Evolutionary conservation across 2,113 vertebrate species (phyloP).

Genomic region (Zosterops japonicus): DNA sequence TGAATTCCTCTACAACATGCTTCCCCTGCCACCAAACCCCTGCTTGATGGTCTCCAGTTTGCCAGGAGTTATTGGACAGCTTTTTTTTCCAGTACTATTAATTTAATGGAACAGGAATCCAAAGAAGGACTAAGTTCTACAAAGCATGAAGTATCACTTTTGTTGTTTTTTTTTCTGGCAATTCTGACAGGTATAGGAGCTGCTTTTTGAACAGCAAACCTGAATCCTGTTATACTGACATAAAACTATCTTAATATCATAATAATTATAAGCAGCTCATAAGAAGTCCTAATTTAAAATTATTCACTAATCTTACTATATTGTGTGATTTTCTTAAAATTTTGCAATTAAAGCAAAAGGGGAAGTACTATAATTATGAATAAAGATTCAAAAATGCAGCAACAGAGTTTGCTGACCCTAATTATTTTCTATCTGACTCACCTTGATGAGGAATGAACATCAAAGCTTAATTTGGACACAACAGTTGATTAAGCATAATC

Average conservation of each 20-base stretch:
- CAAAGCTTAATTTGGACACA: neutral
- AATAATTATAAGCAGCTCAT: neutral
- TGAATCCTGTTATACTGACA: neutral
- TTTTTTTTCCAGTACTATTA: neutral
- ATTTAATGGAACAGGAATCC: neutral
- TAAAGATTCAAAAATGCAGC: neutral
- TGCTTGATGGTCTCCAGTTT: neutral
- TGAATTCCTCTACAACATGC: neutral
- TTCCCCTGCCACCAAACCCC: neutral
- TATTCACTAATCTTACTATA: neutral
- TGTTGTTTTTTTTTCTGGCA: neutral
- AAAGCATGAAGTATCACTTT: neutral
- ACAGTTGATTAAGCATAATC: neutral
- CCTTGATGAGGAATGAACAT: neutral
- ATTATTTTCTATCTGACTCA: neutral
- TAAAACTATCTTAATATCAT: neutral
- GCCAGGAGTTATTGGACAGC: neutral
- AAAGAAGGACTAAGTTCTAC: neutral
- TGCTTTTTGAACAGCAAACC: neutral
- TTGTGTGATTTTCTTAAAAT: neutral
- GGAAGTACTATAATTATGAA: neutral
- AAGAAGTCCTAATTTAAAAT: neutral
- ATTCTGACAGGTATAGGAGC: neutral
- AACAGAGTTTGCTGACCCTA: neutral
- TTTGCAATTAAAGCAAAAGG: neutral